A percentile compares a stretch with the other conserved stretches of the same genome.
Evolutionary conservation across 2,888 invertebrate species (phyloP).

Genomic region (Thumatha senex): DNA sequence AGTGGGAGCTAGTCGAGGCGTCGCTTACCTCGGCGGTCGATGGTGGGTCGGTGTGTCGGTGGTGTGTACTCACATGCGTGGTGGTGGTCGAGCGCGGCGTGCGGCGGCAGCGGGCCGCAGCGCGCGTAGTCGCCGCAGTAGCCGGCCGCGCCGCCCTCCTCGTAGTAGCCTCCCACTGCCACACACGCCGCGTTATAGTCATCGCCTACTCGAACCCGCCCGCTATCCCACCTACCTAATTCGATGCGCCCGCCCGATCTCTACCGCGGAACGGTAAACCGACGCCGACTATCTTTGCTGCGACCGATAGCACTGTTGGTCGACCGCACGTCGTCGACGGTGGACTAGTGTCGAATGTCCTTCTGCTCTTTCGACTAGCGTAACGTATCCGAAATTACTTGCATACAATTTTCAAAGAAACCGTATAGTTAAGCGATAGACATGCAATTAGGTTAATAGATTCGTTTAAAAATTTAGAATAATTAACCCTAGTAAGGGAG

Average conservation of each 20-base stretch:
- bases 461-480: conserved; percentile 42
- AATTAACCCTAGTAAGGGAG: conserved; percentile 40
- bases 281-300: conserved; percentile 16
- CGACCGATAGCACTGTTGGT: conserved; percentile 12
- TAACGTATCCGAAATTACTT: conserved; percentile 24
- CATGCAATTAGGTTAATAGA: conserved; percentile 71
- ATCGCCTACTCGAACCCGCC: conserved; percentile 35
- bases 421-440: conserved; percentile 57
- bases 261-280: conserved; percentile 22
- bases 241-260: conserved; percentile 27
- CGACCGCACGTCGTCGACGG: conserved; percentile 18
- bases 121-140: conserved; percentile 47
- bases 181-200: conserved; percentile 71
- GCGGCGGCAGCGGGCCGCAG: conserved; percentile 43
- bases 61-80: conserved; percentile 66
- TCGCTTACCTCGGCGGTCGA: conserved; percentile 25
- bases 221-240: conserved; percentile 63
- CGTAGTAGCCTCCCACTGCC: conserved; percentile 82
- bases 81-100: conserved; percentile 57
- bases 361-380: conserved; percentile 14
- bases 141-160: conserved; percentile 66
- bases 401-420: conserved; percentile 38
- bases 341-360: conserved; percentile 9
- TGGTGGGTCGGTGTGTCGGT: neutral
- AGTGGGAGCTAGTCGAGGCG: conserved; percentile 10